A percentile compares a stretch with the other conserved stretches of the same genome.
Evolutionary conservation across 2,888 invertebrate genomes (phyloP).

Genomic region (Norana najaformis): DNA sequence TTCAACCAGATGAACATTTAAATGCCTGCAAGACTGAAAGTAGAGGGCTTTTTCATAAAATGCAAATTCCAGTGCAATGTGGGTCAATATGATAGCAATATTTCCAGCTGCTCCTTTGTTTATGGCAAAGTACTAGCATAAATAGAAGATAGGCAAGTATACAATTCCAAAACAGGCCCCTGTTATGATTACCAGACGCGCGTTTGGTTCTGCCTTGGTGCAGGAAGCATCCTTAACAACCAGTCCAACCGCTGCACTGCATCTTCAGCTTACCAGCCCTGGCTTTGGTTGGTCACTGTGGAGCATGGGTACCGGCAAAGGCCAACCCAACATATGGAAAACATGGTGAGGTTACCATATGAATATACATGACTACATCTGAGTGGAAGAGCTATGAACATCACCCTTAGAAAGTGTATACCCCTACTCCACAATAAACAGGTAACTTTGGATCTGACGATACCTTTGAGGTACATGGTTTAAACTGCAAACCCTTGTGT

Average conservation of each 20-base stretch:
- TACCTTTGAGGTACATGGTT: no score
- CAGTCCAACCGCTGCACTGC: background rate
- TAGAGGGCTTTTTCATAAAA: background rate
- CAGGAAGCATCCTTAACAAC: background rate
- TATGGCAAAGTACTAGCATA: conserved; percentile 13
- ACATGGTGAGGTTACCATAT: background rate
- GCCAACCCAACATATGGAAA: conserved; percentile 5
- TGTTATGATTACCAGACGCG: conserved; percentile 4
- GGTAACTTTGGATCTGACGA: background rate
- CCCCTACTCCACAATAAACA: background rate
- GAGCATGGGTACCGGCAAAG: background rate
- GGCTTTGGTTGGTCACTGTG: no score
- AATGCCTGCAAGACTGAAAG: background rate
- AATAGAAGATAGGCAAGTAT: background rate
- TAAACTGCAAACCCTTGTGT: background rate
- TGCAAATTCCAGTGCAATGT: conserved; percentile 5
- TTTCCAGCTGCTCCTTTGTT: background rate
- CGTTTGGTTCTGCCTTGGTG: background rate
- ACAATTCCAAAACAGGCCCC: conserved; percentile 6
- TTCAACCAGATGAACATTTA: background rate
- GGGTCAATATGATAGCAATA: background rate
- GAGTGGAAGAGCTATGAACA: background rate
- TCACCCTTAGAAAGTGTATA: no score
- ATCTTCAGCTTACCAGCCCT: background rate
- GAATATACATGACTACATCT: background rate